A percentile compares a stretch with the other conserved stretches of the same genome.
Conservation (phyloP, 2,113 vertebrate genomes). For the Rhynchomys soricoides region DNA sequence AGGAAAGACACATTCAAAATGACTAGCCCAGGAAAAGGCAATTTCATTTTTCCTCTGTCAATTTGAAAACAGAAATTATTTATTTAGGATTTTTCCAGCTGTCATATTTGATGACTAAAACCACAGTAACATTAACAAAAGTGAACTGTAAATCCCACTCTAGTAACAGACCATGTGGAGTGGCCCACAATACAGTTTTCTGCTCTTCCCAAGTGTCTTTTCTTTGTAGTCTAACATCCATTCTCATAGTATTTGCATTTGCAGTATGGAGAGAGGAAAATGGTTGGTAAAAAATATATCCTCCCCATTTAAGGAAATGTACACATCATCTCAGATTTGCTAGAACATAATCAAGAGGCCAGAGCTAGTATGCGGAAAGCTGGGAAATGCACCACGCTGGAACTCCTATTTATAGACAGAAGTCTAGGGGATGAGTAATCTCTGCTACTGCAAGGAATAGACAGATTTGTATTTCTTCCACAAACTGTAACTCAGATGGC, state of each 20-base stretch:
- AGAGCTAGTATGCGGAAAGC: not conserved
- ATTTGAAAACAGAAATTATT: not conserved
- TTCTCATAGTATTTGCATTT: not conserved
- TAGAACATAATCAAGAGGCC: not conserved
- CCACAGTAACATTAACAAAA: not conserved
- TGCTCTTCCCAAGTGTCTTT: not conserved
- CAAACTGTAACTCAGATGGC: not conserved
- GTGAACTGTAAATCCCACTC: not conserved
- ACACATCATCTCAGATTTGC: not conserved
- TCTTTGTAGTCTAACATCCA: not conserved
- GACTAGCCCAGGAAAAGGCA: not conserved
- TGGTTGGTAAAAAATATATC: not conserved
- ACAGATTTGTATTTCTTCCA: not conserved
- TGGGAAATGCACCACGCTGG: not conserved
- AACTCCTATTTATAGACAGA: not conserved
- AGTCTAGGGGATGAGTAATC: not conserved
- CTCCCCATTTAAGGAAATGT: not conserved
- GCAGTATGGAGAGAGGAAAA: not conserved
- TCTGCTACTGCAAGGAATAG: not conserved
- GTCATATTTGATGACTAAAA: not conserved
- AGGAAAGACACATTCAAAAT: not conserved
- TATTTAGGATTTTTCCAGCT: not conserved
- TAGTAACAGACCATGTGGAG: not conserved
- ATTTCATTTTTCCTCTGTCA: not conserved
- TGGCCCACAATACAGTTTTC: accelerated